Percentiles rank a stretch among this genome's conserved stretches.
phyloP scores from a whole-genome alignment of 1,140 invertebrate genomes.

The Diorhabda carinulata region DNA sequence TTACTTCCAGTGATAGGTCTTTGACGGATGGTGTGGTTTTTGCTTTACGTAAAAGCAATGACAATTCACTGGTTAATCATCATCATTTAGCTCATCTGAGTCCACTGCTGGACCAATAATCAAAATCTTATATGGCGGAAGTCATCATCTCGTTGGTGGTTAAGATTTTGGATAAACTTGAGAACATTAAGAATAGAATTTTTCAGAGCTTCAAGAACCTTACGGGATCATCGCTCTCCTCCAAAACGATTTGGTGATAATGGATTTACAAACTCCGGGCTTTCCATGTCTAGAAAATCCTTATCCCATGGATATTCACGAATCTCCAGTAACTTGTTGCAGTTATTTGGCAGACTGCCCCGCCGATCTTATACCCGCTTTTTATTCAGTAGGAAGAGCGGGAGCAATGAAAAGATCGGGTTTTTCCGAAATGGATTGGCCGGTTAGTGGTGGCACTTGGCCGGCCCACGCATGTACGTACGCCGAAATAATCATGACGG shows the following conservation, averaged over 20 bases:
- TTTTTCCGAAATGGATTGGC: constrained; percentile 95
- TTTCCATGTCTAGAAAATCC: constrained; percentile 99
- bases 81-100: no score
- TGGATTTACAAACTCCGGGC: constrained; percentile 89
- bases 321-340: constrained; percentile 94
- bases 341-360: constrained; percentile 96
- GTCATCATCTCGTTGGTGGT: no score
- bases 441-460: constrained; percentile 93
- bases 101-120: no score
- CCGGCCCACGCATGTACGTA: constrained; percentile 89
- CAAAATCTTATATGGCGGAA: no score
- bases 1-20: no score
- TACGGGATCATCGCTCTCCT: constrained; percentile 96
- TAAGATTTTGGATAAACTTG: no score
- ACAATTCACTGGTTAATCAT: no score
- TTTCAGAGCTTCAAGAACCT: constrained; percentile 90
- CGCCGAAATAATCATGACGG: constrained; percentile 94
- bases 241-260: constrained; percentile 96
- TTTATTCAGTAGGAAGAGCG: constrained; percentile 63
- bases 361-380: constrained; percentile 88
- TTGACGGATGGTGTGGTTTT: no score
- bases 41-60: no score
- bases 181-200: background rate
- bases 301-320: constrained; percentile 98
- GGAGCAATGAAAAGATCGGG: constrained; percentile 59